A percentile compares a stretch with the other conserved stretches of the same genome.
phyloP scores from a whole-genome alignment of 2,888 invertebrate species.

The Sinohyriopsis cumingii region DNA sequence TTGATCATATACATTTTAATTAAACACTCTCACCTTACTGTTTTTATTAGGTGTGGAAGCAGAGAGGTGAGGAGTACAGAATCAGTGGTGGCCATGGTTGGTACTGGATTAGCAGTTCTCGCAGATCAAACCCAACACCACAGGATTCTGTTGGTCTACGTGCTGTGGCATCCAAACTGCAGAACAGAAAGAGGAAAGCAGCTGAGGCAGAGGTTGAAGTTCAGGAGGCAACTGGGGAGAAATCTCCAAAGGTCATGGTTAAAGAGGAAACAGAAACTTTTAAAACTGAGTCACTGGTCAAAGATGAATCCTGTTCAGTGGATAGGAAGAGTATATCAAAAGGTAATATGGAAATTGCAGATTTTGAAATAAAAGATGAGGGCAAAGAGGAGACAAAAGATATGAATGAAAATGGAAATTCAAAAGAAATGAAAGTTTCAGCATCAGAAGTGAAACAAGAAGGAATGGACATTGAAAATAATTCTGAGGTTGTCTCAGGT shows the following conservation, averaged over 20 bases:
- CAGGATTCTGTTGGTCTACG: slow-evolving; percentile 77
- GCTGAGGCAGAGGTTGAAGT: slow-evolving; percentile 11
- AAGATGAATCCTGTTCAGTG: slow-evolving; percentile 52
- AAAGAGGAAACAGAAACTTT: slow-evolving; percentile 36
- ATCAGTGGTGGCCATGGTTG: slow-evolving; percentile 97
- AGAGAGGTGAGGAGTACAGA: slow-evolving; percentile 98
- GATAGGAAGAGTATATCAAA: slow-evolving; percentile 9
- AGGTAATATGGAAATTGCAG: slow-evolving; percentile 8
- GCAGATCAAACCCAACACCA: slow-evolving; percentile 78
- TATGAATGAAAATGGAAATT: slow-evolving; percentile 4
- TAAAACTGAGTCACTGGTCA: neutral
- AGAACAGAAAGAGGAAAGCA: slow-evolving; percentile 42
- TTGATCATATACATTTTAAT: no score
- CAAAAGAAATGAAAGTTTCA: neutral
- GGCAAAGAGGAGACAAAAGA: neutral
- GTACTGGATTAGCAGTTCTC: slow-evolving; percentile 73
- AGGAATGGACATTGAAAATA: slow-evolving; percentile 4
- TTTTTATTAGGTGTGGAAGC: slow-evolving; percentile 81
- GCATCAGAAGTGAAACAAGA: slow-evolving; percentile 9
- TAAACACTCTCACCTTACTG: neutral
- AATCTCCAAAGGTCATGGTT: slow-evolving; percentile 6
- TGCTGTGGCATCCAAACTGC: slow-evolving; percentile 69
- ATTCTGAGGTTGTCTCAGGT: slow-evolving; percentile 1
- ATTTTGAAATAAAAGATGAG: neutral
- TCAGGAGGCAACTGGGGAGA: slow-evolving; percentile 12